A percentile compares a stretch with the other conserved stretches of the same genome.
Evolutionary conservation across 1,140 invertebrate species (phyloP).

Genomic region (Drosophila lowei): DNA sequence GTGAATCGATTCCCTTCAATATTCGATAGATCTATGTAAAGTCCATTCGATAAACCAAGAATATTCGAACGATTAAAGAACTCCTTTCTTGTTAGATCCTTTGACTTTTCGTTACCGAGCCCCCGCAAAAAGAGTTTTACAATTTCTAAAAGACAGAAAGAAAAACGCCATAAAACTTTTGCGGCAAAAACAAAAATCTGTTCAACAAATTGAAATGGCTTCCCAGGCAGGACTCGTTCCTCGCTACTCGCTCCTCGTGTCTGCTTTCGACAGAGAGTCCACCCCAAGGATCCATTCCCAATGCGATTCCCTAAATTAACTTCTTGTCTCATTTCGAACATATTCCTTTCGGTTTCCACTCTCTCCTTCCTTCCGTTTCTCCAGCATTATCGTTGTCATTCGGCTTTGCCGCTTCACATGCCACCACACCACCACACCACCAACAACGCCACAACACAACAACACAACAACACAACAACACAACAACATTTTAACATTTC

Average conservation of each 20-base stretch:
- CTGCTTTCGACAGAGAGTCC: not conserved
- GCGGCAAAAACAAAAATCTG: conserved; percentile 18
- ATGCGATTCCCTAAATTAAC: conserved; percentile 29
- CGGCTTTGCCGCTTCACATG: conserved; percentile 35
- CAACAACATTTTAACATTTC: not conserved
- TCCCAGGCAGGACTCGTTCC: not conserved
- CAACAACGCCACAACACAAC: not conserved
- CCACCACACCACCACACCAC: no score
- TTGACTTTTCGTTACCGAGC: no score
- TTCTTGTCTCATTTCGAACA: conserved; percentile 48
- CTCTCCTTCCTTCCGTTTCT: conserved; percentile 3
- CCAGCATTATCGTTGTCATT: conserved; percentile 43
- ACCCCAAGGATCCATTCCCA: conserved; percentile 24
- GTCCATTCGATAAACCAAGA: no score
- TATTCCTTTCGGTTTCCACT: conserved; percentile 42
- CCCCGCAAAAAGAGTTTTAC: no score
- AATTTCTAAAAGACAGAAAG: no score
- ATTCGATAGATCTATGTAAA: no score
- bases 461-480: not conserved
- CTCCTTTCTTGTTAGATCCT: no score
- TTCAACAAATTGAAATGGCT: conserved; percentile 24
- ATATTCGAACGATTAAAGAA: no score
- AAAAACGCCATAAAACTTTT: no score
- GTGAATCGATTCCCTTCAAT: no score
- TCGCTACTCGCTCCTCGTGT: not conserved